Conservation (phyloP, 2,113 vertebrate genomes). For the Todiramphus saurophagus region DNA sequence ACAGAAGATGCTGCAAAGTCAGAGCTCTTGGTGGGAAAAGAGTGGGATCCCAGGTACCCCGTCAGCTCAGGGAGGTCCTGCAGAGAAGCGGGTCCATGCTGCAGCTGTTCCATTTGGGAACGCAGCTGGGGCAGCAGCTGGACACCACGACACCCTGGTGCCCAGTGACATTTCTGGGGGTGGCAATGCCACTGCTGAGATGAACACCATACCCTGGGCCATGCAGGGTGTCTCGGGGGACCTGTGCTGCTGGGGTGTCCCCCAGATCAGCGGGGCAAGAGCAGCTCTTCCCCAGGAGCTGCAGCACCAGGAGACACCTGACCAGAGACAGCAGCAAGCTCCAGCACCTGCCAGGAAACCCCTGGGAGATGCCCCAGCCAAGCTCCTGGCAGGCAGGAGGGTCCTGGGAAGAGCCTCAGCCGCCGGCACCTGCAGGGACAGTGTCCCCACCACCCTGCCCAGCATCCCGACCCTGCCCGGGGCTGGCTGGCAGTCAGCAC, state of each 20-base stretch:
- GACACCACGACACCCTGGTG: background rate
- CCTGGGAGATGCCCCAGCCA: background rate
- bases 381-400: background rate
- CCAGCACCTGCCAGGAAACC: accelerated
- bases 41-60: background rate
- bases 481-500: background rate
- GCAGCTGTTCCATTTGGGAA: background rate
- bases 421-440: background rate
- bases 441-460: background rate
- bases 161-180: background rate
- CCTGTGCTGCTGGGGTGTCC: background rate
- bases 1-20: background rate
- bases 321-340: background rate
- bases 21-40: background rate
- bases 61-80: background rate
- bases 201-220: accelerated
- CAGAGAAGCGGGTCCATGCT: accelerated
- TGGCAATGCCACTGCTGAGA: background rate
- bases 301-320: background rate
- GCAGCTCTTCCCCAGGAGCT: background rate
- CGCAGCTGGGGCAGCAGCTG: accelerated
- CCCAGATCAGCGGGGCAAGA: background rate
- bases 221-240: accelerated
- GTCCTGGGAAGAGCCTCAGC: background rate
- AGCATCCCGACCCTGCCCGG: background rate